Percentiles rank a stretch among this genome's conserved stretches.
Evolutionary conservation across 2,888 invertebrate species (phyloP).

Genomic region (Tipula vernalis): DNA sequence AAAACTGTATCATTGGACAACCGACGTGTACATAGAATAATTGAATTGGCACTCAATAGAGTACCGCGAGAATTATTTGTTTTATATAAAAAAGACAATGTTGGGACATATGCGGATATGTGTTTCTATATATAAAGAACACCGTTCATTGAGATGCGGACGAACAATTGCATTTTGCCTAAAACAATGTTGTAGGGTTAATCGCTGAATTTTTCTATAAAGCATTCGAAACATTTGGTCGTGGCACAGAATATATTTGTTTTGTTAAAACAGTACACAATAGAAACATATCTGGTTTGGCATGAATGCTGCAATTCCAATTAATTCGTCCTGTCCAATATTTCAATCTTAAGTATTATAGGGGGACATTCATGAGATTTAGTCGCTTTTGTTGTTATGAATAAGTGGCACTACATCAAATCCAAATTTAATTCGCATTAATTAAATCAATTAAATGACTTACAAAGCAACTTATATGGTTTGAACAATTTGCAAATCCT

Average conservation of each 20-base stretch:
- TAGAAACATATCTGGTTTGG: neutral
- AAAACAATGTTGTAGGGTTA: neutral
- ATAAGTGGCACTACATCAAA: too few species aligned
- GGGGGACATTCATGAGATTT: neutral
- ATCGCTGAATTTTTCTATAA: neutral
- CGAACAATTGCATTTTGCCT: neutral
- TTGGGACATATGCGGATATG: neutral
- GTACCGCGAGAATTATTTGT: neutral
- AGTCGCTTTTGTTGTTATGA: too few species aligned
- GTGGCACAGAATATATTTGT: neutral
- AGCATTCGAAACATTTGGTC: neutral
- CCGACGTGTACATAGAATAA: neutral
- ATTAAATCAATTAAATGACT: too few species aligned
- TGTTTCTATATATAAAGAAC: too few species aligned
- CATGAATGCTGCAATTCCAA: neutral
- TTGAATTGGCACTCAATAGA: neutral
- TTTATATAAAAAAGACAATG: neutral
- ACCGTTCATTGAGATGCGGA: neutral
- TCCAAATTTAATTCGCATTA: too few species aligned
- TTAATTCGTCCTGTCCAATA: neutral
- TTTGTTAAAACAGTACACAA: neutral
- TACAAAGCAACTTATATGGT: too few species aligned
- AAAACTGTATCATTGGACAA: neutral
- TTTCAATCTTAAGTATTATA: neutral
- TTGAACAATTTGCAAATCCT: too few species aligned